These are phyloP conservation scores for Kryptolebias ocellatus DNA, from an alignment of 2,797 vertebrate species.

Conservation along the genomic window DNA sequence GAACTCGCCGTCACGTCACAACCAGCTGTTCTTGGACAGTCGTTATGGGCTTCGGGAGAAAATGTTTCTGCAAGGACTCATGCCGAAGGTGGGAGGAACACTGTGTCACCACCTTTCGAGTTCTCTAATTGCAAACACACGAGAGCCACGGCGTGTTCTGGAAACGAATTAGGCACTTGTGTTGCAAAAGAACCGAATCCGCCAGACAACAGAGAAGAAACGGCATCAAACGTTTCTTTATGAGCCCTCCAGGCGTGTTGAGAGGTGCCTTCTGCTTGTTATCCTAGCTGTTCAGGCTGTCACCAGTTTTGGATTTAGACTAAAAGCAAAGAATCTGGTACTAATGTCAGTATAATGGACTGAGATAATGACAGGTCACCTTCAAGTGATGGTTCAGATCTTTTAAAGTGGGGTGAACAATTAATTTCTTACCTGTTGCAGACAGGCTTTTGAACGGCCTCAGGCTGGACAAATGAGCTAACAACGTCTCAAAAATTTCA, in stretches of 20 bases:
- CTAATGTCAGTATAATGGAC: slow-evolving; percentile 48
- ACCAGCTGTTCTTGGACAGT: slow-evolving; percentile 58
- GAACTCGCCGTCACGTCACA: slow-evolving; percentile 69
- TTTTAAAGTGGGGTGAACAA: no score
- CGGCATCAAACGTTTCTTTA: slow-evolving; percentile 41
- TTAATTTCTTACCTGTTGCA: no score
- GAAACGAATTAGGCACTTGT: slow-evolving; percentile 28
- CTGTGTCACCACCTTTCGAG: slow-evolving; percentile 14
- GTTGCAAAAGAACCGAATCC: slow-evolving; percentile 53
- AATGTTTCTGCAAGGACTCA: slow-evolving; percentile 26
- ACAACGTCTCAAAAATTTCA: no score
- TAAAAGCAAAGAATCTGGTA: slow-evolving; percentile 58
- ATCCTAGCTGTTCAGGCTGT: slow-evolving; percentile 47
- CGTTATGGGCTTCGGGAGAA: slow-evolving; percentile 43
- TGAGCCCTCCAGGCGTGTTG: slow-evolving; percentile 58
- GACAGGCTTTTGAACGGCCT: no score
- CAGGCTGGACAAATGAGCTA: no score
- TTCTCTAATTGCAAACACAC: slow-evolving; percentile 6
- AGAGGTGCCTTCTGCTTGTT: slow-evolving; percentile 62
- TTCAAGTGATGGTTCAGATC: no score
- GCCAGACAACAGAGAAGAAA: slow-evolving; percentile 48
- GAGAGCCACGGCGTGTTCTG: slow-evolving; percentile 17
- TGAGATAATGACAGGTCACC: slow-evolving; percentile 57
- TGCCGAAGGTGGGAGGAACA: slow-evolving; percentile 41
- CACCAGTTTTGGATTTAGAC: slow-evolving; percentile 56